Percentiles rank a stretch among this genome's conserved stretches.
Evolutionary conservation across 2,797 vertebrate species (phyloP).

Genomic region (Pantherophis vulpinus): DNA sequence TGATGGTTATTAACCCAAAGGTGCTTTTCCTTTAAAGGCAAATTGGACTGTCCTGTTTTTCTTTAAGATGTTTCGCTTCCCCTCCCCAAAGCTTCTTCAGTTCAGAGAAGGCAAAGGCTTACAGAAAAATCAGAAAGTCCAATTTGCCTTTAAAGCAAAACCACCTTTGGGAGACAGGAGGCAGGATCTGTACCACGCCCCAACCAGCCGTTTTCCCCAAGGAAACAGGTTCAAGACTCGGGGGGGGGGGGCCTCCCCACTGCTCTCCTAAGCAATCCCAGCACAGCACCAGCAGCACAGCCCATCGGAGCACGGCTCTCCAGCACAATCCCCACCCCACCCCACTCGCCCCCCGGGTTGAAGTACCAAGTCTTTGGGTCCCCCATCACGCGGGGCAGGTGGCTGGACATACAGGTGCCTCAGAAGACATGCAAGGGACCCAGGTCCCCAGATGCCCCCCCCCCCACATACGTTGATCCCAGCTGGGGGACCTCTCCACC

Average conservation of each 20-base stretch:
- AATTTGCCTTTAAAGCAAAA: neutral
- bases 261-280: neutral
- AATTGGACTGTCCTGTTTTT: neutral
- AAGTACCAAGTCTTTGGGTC: neutral
- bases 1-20: neutral
- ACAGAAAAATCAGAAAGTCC: neutral
- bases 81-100: neutral
- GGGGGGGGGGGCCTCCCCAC: neutral
- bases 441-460: no score
- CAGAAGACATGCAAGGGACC: neutral
- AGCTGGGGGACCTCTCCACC: neutral
- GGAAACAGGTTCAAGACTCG: neutral
- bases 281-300: neutral
- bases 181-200: neutral
- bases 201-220: neutral
- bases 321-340: neutral
- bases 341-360: neutral
- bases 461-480: neutral
- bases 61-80: neutral
- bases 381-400: neutral
- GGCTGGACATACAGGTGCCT: neutral
- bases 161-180: neutral
- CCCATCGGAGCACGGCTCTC: neutral
- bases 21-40: neutral
- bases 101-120: no score